Evolutionary conservation across 2,888 invertebrate species (phyloP), one percentile per base, ranked within the genome.

Genomic region (Argynnis bischoffii): DNA sequence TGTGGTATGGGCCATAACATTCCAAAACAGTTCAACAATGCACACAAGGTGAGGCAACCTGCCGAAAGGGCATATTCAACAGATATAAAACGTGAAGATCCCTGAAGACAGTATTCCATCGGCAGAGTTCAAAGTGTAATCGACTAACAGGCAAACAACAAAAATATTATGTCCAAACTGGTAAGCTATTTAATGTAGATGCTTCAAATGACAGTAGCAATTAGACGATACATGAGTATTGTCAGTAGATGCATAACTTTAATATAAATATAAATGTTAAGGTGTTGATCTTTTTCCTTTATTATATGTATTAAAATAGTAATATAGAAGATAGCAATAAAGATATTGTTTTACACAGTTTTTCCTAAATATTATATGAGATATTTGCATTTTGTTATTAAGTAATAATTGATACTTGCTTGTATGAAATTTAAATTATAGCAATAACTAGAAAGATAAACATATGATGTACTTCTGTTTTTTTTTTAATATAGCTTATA

Each of bases 41-140:
- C 85, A 87, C 82, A 85, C 90, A 89, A 89, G 87, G 89, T 91
- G 89, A 88, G 80, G 90, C 88, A 89, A 89, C 85, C 80, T 78
- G 80, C 79, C 79, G 78, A 91, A 91, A 91, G 91, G 91, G 91
- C 90, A 91, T 80, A 79, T 81, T 78, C 81, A 80, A 81, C 81
- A 78, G 85, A 88, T 91, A 90, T 91, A 91, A 86, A 89, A 86
- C 85, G 84, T 80, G 87, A 79, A 83, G 88, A 89, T 87, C 90
- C 90, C 85, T 79, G 79, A 79, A 77, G 75, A 78, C 78, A 74
- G 86, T 86, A 89, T 84, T 87, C 81, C 77, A 76, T 78, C 80
- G 79, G 75, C 77, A 77, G 79, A 81, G 78, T 79, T 76, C 75
- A 72, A 75, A 81, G 78, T 77, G 77, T 80, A 81, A 81, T 79